Percentiles rank a stretch among this genome's conserved stretches.
phyloP scores from a whole-genome alignment of 2,113 vertebrate genomes.

The Sardina pilchardus region DNA sequence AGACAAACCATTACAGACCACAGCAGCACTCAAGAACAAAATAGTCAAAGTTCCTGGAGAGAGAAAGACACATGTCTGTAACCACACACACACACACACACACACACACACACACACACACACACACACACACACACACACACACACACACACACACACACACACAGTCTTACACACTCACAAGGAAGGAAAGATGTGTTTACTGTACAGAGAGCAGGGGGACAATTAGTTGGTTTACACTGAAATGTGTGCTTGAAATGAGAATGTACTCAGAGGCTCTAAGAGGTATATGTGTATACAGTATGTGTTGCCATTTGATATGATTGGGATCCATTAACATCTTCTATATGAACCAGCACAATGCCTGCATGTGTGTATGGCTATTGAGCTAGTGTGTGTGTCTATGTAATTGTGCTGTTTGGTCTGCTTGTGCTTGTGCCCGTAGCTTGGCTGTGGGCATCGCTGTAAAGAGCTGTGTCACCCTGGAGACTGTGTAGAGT shows the following conservation, averaged over 20 bases:
- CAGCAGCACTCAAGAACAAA: too few species aligned
- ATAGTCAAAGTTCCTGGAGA: background rate
- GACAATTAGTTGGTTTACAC: too few species aligned
- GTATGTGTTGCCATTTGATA: background rate
- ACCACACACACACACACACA: background rate
- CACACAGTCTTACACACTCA: too few species aligned
- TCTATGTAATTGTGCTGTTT: background rate
- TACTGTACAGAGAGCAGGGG: too few species aligned
- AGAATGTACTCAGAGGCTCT: too few species aligned
- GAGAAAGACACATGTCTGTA: background rate
- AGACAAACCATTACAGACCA: too few species aligned
- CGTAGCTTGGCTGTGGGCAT: constrained; percentile 87
- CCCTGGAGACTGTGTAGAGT: constrained; percentile 78
- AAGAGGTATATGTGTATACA: background rate
- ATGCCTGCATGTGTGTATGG: background rate
- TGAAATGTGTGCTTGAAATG: too few species aligned
- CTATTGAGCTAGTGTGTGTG: constrained; percentile 1
- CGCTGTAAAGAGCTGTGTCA: constrained; percentile 91
- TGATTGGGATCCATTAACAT: background rate
- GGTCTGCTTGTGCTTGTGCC: constrained; percentile 37
- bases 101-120: too few species aligned
- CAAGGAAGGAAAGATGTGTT: too few species aligned
- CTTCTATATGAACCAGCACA: background rate
- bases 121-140: background rate
- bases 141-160: too few species aligned